phyloP scores from a whole-genome alignment of 2,888 invertebrate species.

The Keiferia lycopersicella region DNA sequence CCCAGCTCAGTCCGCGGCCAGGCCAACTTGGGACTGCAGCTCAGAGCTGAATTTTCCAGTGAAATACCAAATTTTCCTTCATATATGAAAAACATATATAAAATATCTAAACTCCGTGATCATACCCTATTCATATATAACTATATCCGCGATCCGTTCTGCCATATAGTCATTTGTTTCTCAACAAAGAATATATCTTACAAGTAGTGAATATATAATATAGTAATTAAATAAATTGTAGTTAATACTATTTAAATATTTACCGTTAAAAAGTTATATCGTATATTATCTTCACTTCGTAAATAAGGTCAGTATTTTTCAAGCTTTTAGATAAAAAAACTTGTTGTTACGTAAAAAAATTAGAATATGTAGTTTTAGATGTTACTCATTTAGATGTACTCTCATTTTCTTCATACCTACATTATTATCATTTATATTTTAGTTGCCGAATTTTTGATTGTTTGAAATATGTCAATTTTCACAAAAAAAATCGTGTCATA shows the following conservation, averaged over 20 bases:
- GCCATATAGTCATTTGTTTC: slow-evolving; percentile 68
- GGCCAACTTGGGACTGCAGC: slow-evolving; percentile 40
- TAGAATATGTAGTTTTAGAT: slow-evolving; percentile 32
- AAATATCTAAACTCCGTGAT: slow-evolving; percentile 48
- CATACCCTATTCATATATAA: slow-evolving; percentile 46
- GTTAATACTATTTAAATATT: slow-evolving; percentile 29
- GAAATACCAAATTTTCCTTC: slow-evolving; percentile 40
- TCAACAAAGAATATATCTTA: slow-evolving; percentile 76
- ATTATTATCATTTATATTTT: too few species aligned
- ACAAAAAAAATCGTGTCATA: too few species aligned
- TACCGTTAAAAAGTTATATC: slow-evolving; percentile 28
- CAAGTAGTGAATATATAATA: slow-evolving; percentile 59
- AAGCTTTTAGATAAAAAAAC: slow-evolving; percentile 16
- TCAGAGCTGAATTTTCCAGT: slow-evolving; percentile 37
- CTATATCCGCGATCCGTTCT: slow-evolving; percentile 58
- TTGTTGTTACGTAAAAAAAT: slow-evolving; percentile 19
- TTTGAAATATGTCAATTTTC: too few species aligned
- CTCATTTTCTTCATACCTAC: slow-evolving; percentile 34
- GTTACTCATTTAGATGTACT: slow-evolving; percentile 30
- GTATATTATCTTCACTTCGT: slow-evolving; percentile 24
- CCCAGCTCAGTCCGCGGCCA: slow-evolving; percentile 51
- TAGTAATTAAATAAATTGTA: slow-evolving; percentile 30
- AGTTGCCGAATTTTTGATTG: too few species aligned
- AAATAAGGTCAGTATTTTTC: slow-evolving; percentile 42
- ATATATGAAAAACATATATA: slow-evolving; percentile 74